Conservation (phyloP, 2,888 invertebrate genomes). For the Megaustenia siamemsis region DNA sequence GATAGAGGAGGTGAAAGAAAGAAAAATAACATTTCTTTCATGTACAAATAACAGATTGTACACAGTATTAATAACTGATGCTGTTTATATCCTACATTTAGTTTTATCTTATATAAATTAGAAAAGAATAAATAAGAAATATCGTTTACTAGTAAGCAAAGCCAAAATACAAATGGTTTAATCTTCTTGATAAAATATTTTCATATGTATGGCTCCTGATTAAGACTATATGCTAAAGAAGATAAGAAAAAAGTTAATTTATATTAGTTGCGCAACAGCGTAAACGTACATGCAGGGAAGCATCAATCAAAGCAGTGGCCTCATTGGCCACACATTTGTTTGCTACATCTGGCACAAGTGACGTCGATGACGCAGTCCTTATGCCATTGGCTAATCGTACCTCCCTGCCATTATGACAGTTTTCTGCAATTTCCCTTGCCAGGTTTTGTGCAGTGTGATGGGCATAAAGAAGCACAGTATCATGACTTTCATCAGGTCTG, state of each 20-base stretch:
- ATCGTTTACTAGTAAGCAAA: too few relatives aligned
- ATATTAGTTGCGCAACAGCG: background rate
- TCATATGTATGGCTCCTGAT: too few relatives aligned
- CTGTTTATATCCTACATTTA: too few relatives aligned
- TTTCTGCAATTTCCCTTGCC: constrained; percentile 69
- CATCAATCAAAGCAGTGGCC: background rate
- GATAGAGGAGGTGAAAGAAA: too few relatives aligned
- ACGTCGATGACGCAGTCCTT: background rate
- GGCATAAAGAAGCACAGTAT: constrained; percentile 73
- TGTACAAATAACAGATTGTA: too few relatives aligned
- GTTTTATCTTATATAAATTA: too few relatives aligned
- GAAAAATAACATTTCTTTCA: too few relatives aligned
- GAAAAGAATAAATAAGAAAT: too few relatives aligned
- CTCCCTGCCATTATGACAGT: constrained; percentile 38
- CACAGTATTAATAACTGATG: too few relatives aligned
- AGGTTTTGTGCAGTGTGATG: constrained; percentile 76
- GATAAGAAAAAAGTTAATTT: background rate
- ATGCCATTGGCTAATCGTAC: constrained; percentile 5
- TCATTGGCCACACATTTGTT: constrained; percentile 35
- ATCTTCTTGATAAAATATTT: too few relatives aligned
- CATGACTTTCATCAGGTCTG: constrained; percentile 23
- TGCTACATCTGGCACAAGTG: constrained; percentile 5
- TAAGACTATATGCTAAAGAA: background rate
- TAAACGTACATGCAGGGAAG: constrained; percentile 37
- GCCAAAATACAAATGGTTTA: too few relatives aligned